A percentile compares a stretch with the other conserved stretches of the same genome.
Conservation (phyloP, 1,140 invertebrate species). For the Sitodiplosis mosellana region DNA sequence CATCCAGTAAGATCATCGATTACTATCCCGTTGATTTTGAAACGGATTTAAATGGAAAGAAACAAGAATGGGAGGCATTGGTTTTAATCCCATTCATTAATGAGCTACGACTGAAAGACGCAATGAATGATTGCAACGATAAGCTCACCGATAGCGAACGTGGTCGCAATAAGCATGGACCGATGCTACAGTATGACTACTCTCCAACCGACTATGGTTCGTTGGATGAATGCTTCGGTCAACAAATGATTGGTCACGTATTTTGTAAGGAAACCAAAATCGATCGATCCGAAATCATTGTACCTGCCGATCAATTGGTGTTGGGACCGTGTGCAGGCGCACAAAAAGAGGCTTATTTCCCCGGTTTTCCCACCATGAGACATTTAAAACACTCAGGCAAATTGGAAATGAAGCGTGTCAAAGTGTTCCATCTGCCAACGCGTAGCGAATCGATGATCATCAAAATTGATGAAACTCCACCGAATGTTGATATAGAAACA, state of each 20-base stretch:
- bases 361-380: conserved; percentile 80
- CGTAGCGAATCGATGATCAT: conserved; percentile 62
- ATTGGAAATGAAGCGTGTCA: conserved; percentile 50
- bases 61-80: conserved; percentile 93
- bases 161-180: conserved; percentile 62
- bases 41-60: conserved; percentile 84
- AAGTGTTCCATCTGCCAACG: conserved; percentile 73
- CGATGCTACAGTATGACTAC: conserved; percentile 64
- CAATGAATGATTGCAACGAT: conserved; percentile 53
- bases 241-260: conserved; percentile 10
- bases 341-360: conserved; percentile 50
- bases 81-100: conserved; percentile 94
- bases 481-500: conserved; percentile 28
- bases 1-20: conserved; percentile 66
- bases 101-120: conserved; percentile 52
- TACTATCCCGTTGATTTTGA: conserved; percentile 85
- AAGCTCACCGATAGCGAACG: conserved; percentile 52
- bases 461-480: neutral
- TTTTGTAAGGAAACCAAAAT: conserved; percentile 26
- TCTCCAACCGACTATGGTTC: conserved; percentile 33
- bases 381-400: conserved; percentile 59
- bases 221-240: conserved; percentile 10
- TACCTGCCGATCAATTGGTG: conserved; percentile 38
- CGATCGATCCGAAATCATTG: conserved; percentile 26
- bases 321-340: conserved; percentile 58